A percentile compares a stretch with the other conserved stretches of the same genome.
Conservation (phyloP, 2,888 invertebrate genomes). For the Cerastoderma edule region DNA sequence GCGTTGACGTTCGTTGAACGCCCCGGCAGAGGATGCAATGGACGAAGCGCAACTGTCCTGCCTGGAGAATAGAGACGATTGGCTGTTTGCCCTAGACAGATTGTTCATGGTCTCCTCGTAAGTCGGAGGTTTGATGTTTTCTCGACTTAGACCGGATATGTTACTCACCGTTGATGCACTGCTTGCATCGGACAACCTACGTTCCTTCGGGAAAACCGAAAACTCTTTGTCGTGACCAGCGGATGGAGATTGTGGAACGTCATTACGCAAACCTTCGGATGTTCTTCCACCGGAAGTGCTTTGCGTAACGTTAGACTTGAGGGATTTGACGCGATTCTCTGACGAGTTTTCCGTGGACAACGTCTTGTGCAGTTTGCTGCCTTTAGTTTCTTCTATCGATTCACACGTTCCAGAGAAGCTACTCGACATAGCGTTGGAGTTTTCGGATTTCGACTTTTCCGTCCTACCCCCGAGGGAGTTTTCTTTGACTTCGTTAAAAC, state of each 20-base stretch:
- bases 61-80: constrained; percentile 42
- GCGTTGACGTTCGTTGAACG: constrained; percentile 48
- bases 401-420: constrained; percentile 51
- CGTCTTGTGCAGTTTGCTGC: constrained; percentile 39
- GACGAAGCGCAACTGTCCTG: constrained; percentile 55
- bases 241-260: neutral
- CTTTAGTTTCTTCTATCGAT: constrained; percentile 42
- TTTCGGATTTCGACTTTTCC: constrained; percentile 38
- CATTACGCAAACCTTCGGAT: no score
- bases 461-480: constrained; percentile 22
- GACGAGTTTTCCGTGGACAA: constrained; percentile 37
- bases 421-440: constrained; percentile 44
- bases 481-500: constrained; percentile 31
- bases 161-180: constrained; percentile 38
- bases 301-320: constrained; percentile 29
- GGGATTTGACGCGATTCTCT: constrained; percentile 41
- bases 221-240: no score
- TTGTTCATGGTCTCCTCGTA: constrained; percentile 54
- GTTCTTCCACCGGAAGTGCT: neutral
- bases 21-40: constrained; percentile 56
- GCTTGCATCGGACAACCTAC: constrained; percentile 39
- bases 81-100: constrained; percentile 36
- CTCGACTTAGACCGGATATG: constrained; percentile 38
- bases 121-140: constrained; percentile 47
- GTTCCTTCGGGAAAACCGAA: neutral